Evolutionary conservation across 2,888 invertebrate species (phyloP), one percentile per base, ranked within the genome.

Genomic region (Limnephilus marmoratus): DNA sequence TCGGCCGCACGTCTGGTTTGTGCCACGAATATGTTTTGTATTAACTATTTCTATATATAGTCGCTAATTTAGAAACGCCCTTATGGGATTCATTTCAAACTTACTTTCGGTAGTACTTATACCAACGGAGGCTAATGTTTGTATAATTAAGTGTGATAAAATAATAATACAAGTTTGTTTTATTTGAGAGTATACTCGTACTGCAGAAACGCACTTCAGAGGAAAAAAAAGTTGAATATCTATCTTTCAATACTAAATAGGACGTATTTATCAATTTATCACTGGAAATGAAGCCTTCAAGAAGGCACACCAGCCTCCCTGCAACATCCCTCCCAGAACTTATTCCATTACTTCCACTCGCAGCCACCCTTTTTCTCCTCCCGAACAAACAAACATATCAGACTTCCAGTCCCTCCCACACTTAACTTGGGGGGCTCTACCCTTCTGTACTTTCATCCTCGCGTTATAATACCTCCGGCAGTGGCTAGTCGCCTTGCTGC

Each of bases 271-370:
- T 68, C 68, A 68, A 68, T 68, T 68, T 68, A 68, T 68, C 68
- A 68, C 24, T 68, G 68, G 68, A 68, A 68, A 68, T 68, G 68
- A 68, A 68, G 68, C 68, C 68, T 68, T 68, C 68, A 68, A 68
- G 9, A 68, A 68, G 68, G 68, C 68, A 68, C 68, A 68, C 24
- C 68, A n/a, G 3, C 68, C 68, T 68, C 68, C 53, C 24, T 68
- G 24, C 68, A 68, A 68, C 68, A 68, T 68, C 86, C 86, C 86
- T 45, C 45, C n/a, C 18, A 37, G 49, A 86, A 86, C 41, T 88
- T 88, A 88, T 88, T 88, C 88, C 68, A 88, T 88, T 88, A 88
- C 68, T 88, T 88, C 88, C 88, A 68, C 68, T 34, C 45, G 45
- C n/a, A 37, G 45, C 41, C 86, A 86, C 68, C 68, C 85, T 45